Evolutionary conservation across 1,140 invertebrate genomes (phyloP).

Genomic region (Philopotamus ludificatus): DNA sequence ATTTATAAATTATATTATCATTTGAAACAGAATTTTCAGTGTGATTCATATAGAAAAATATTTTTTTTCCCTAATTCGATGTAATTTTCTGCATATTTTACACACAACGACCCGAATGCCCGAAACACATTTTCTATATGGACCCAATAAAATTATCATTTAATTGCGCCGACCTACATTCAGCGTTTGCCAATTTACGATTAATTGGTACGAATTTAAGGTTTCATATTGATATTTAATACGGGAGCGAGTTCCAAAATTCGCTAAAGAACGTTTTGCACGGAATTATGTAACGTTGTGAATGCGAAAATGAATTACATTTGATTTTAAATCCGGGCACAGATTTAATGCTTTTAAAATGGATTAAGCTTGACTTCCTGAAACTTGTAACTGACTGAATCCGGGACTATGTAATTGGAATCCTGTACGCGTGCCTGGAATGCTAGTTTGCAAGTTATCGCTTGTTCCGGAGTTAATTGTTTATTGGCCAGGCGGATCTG

Average conservation of each 20-base stretch:
- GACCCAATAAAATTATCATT: slow-evolving; percentile 7
- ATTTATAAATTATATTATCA: no score
- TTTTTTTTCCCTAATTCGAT: no score
- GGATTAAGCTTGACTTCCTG: slow-evolving; percentile 35
- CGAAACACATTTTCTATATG: no score
- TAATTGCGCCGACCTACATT: neutral
- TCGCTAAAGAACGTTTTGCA: neutral
- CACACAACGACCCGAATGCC: no score
- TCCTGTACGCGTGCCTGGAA: slow-evolving; percentile 10
- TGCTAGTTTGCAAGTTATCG: no score
- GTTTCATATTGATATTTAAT: slow-evolving; percentile 15
- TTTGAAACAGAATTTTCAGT: no score
- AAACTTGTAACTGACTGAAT: neutral
- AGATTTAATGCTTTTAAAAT: slow-evolving; percentile 32
- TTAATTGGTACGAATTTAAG: slow-evolving; percentile 11
- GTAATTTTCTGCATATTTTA: no score
- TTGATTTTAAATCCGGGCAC: neutral
- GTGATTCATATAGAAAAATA: no score
- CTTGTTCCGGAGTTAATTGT: no score
- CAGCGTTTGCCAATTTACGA: slow-evolving; percentile 5
- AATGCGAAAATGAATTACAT: neutral
- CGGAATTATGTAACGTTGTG: neutral
- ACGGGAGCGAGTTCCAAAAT: slow-evolving; percentile 1
- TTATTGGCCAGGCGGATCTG: neutral
- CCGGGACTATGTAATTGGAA: slow-evolving; percentile 3